Conservation (phyloP, 2,888 invertebrate species). For the Philonicus albiceps region DNA sequence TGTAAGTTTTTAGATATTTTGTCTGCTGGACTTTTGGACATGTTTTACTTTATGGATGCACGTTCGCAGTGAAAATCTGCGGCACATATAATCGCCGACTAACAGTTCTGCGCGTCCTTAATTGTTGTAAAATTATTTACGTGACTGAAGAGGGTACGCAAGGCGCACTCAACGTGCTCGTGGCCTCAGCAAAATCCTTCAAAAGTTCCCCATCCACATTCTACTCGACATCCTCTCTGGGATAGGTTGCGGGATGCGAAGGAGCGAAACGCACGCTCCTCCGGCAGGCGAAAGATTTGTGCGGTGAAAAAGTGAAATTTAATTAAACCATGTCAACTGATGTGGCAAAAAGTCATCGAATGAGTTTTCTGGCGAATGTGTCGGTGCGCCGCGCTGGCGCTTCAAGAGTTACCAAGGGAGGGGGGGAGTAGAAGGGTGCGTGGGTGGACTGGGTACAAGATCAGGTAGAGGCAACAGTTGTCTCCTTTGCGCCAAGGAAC, state of each 20-base stretch:
- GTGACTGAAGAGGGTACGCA: neutral
- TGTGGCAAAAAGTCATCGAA: conserved; percentile 49
- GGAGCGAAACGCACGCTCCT: neutral
- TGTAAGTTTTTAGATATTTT: neutral
- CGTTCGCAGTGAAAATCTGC: neutral
- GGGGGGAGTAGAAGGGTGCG: neutral
- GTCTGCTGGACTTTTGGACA: neutral
- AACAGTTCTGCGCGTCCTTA: neutral
- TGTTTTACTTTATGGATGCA: neutral
- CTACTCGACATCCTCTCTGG: neutral
- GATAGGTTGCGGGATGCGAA: neutral
- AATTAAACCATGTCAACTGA: conserved; percentile 54
- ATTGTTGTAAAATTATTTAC: neutral
- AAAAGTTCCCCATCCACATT: neutral
- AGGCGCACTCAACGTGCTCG: neutral
- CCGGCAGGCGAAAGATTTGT: conserved; percentile 32
- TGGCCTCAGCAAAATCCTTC: neutral
- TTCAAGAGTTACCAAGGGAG: neutral
- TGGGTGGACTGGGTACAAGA: neutral
- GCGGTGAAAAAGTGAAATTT: conserved; percentile 53
- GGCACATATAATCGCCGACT: neutral
- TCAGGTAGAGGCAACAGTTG: conserved; percentile 45
- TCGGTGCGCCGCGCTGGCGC: neutral
- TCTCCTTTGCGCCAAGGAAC: conserved; percentile 45
- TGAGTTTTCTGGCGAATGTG: conserved; percentile 36